These are phyloP conservation scores for Xestia sexstrigata DNA, from an alignment of 2,888 invertebrate species.

Conservation along the genomic window DNA sequence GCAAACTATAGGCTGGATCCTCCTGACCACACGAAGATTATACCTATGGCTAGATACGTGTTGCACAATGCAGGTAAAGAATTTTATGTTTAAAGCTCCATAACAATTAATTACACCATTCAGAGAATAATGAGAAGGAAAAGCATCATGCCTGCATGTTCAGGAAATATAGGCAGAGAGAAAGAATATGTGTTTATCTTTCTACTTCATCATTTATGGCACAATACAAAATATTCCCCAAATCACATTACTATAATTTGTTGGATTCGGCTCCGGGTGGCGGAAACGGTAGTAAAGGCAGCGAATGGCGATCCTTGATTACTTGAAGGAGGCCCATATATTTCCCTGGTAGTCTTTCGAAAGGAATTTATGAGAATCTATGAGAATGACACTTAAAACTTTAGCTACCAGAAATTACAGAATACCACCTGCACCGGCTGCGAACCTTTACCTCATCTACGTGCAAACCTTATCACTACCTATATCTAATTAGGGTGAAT, in stretches of 20 bases:
- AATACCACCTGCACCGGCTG: not conserved
- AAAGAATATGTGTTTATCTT: not conserved
- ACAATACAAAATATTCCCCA: not conserved
- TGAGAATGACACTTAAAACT: not conserved
- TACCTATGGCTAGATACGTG: constrained; percentile 93
- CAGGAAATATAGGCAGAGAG: not conserved
- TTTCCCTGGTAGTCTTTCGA: too few species aligned
- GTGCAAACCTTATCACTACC: not conserved
- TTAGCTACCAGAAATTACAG: not conserved
- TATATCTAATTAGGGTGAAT: not conserved
- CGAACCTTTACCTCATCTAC: not conserved
- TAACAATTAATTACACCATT: not conserved
- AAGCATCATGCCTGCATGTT: not conserved
- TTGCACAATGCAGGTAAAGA: constrained; percentile 90
- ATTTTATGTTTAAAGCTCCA: not conserved
- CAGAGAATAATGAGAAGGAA: not conserved
- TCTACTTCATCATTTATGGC: not conserved
- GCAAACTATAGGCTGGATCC: constrained; percentile 77
- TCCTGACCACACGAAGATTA: constrained; percentile 91
- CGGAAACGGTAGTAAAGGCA: not conserved
- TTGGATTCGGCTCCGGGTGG: not conserved
- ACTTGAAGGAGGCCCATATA: not conserved
- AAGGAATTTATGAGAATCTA: not conserved
- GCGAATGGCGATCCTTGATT: not conserved
- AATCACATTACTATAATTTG: not conserved